Evolutionary conservation across 2,797 vertebrate genomes (phyloP).

Genomic region (Ceryle rudis): DNA sequence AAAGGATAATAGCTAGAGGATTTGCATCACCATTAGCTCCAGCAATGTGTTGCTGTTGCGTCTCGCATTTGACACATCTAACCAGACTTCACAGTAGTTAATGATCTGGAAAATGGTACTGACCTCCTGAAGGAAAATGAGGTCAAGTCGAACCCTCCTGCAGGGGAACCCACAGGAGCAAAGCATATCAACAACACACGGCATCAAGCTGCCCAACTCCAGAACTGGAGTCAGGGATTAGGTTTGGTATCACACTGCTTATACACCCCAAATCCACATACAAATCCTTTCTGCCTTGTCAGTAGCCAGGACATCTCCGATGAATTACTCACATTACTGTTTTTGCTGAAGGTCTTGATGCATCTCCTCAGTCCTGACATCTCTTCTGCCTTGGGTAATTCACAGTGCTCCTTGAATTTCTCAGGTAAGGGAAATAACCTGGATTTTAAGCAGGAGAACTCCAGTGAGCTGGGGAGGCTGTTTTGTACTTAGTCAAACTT

Average conservation of each 20-base stretch:
- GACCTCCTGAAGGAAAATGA: neutral
- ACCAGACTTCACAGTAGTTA: neutral
- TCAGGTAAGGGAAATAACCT: neutral
- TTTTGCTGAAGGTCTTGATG: neutral
- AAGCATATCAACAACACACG: neutral
- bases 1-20: neutral
- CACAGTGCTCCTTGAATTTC: neutral
- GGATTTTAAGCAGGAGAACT: neutral
- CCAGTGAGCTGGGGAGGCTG: neutral
- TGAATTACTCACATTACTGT: conserved; percentile 47
- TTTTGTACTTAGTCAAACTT: neutral
- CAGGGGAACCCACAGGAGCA: neutral
- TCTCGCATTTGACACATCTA: neutral
- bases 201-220: neutral
- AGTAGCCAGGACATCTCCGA: neutral
- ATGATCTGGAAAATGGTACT: neutral
- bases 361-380: conserved; percentile 33
- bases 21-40: neutral
- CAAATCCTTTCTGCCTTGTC: neutral
- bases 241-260: neutral
- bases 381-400: conserved; percentile 7
- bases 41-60: neutral
- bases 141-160: neutral
- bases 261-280: neutral
- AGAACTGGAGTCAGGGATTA: neutral